Percentiles rank a stretch among this genome's conserved stretches.
phyloP scores from a whole-genome alignment of 2,888 invertebrate genomes.

The Zaprionus obscuricornis region DNA sequence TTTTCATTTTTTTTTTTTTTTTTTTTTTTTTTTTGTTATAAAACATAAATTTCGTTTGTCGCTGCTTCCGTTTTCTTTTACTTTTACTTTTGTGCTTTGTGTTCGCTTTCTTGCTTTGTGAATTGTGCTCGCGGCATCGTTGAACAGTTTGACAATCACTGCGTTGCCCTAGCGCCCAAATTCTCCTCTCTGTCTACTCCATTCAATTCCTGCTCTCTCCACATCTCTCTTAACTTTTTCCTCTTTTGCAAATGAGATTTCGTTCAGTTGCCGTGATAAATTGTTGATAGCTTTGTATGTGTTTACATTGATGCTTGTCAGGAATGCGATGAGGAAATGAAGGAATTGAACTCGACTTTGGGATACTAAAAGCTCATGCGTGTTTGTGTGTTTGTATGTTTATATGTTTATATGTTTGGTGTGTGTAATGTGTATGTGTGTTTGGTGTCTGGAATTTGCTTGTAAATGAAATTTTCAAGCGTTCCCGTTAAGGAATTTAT shows the following conservation, averaged over 20 bases:
- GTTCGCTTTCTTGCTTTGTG: constrained; percentile 22
- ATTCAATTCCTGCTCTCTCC: neutral
- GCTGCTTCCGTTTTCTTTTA: constrained; percentile 36
- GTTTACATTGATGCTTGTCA: constrained; percentile 58
- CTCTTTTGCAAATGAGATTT: constrained; percentile 70
- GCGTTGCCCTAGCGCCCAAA: constrained; percentile 5
- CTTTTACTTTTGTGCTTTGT: constrained; percentile 13
- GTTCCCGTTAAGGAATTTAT: constrained; percentile 33
- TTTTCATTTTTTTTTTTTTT: constrained; percentile 19
- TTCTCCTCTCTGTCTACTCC: neutral
- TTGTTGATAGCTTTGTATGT: constrained; percentile 73
- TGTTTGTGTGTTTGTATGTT: neutral
- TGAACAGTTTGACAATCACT: constrained; percentile 60
- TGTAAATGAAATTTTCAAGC: constrained; percentile 35
- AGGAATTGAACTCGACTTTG: constrained; percentile 25
- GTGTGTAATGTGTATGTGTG: neutral
- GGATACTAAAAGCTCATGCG: neutral
- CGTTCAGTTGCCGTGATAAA: constrained; percentile 72
- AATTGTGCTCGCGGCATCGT: constrained; percentile 28
- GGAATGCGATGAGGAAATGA: constrained; percentile 43
- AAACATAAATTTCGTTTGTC: constrained; percentile 64
- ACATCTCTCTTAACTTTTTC: constrained; percentile 44
- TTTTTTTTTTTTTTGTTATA: constrained; percentile 33
- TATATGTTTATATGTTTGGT: neutral
- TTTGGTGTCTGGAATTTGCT: constrained; percentile 51